Evolutionary conservation across 2,797 vertebrate species (phyloP), one percentile per base, ranked within the genome.

Genomic region (Poeciliopsis gracilis): DNA sequence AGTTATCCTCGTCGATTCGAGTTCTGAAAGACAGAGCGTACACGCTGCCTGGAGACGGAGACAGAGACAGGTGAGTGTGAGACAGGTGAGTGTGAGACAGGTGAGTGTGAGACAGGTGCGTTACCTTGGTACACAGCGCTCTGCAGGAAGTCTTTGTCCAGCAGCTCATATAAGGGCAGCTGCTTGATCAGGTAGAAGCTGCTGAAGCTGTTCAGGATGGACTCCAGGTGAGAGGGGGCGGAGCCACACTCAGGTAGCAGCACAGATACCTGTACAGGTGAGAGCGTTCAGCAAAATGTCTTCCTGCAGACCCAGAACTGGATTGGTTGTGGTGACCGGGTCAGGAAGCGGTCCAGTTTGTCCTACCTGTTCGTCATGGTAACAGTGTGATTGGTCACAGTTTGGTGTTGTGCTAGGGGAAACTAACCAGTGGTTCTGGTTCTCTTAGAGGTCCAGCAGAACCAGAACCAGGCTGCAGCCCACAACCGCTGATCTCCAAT

Each of bases 1-100:
- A 87, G 84, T 97, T 97, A 71, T 98, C 98, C 91, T 99, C 96
- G 84, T 99, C 98, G 5, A 99, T 95, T 83, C 87, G 95, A 82
- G 96, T 97, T 80, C 95, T 94, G 86, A 96, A 95, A 0, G 96
- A 96, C 20, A 99, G 89, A 0, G 96, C 97, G 0, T 92, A 97
- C 88, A 97, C 95, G 0, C 91, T 92, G 46, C 97, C 98, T 98
- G 84, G 2, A 91, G 76, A 57, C 4, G 53, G 11, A 45, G 0
- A 80, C 70, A 36, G 45, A 13, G 45, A 3, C 10, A 12, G 3
- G 12, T 30, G 51, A 38, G 66, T 25, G 3, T 41, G 20, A 4
- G 43, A 13, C 43, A 2, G 15, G 46, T 5, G 46, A 47, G 43
- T 43, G 11, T 13, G 45, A 13, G 45, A 3, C 10, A 12, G 3